These are phyloP conservation scores for Sinohyriopsis cumingii DNA, from an alignment of 2,888 invertebrate species.

Conservation along the genomic window DNA sequence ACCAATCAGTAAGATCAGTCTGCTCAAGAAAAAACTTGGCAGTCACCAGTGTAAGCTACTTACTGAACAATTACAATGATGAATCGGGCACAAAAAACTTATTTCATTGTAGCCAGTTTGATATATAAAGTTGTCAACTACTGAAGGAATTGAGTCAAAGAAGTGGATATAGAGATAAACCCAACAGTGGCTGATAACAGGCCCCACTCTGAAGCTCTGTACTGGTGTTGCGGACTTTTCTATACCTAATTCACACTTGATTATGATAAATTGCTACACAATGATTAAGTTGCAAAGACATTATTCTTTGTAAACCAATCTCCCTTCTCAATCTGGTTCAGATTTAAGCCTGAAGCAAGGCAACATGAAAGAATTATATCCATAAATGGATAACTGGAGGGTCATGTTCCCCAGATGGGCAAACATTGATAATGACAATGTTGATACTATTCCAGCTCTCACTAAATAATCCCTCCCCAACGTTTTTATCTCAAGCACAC, in stretches of 20 bases:
- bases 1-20: too few relatives aligned
- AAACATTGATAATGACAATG: slow-evolving; percentile 30
- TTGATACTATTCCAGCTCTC: slow-evolving; percentile 4
- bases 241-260: slow-evolving; percentile 4
- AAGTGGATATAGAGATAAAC: too few relatives aligned
- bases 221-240: too few relatives aligned
- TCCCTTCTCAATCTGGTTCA: slow-evolving; percentile 1
- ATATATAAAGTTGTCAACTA: too few relatives aligned
- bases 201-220: too few relatives aligned
- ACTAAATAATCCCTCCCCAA: slow-evolving; percentile 4
- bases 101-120: too few relatives aligned
- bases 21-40: too few relatives aligned
- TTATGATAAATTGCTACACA: slow-evolving; percentile 23
- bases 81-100: too few relatives aligned
- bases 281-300: slow-evolving; percentile 19
- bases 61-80: too few relatives aligned
- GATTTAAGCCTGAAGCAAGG: not conserved
- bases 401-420: slow-evolving; percentile 30
- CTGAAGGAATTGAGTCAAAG: too few relatives aligned
- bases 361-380: slow-evolving; percentile 4
- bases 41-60: too few relatives aligned
- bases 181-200: too few relatives aligned
- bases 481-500: slow-evolving; percentile 27
- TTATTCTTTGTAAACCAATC: slow-evolving; percentile 21
- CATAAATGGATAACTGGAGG: not conserved